Base-by-base conservation (phyloP, 1,140 invertebrate genomes). In the Conus betulinus region DNA sequence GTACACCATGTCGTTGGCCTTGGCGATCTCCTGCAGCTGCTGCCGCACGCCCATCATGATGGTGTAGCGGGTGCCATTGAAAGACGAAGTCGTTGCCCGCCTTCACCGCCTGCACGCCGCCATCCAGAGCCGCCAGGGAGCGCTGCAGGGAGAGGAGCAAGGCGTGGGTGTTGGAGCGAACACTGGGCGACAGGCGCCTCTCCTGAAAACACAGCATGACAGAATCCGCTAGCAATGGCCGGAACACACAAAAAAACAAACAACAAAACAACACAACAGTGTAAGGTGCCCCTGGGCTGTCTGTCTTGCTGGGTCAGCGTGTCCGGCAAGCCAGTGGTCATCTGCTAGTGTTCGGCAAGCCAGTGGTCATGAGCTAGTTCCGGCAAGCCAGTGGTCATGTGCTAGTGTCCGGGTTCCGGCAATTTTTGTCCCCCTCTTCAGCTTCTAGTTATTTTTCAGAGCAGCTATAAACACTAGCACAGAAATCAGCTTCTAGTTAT, bases 11-110 rank as follows among this genome's bases (percentile, higher is more conserved):
- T 91, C 89, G 82, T 90, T 91, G 27, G 87, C 87, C 82, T 90
- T 57, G 11, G 89, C 86, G 10, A 91, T 87, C 20, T 87, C 51
- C 15, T 17, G 67, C 15, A 91, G 88, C 27, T 88, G 76, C 11
- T 88, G 39, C 25, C 90, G 51, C 39, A 90, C 90, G 53, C 89
- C 89, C 78, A 87, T 87, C 90, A 91, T 91, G 23, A 90, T 90
- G 39, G 60, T 79, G 82, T 88, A 91, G 84, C 90, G 85, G 55
- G 90, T 91, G 39, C 85, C 87, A 83, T 91, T 91, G 60, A 87
- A 87, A 87, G 74, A 90, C 87, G 25, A 87, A 87, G 55, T 86
- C 85, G 74, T 85, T 89, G 60, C 87, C 88, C 20, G 52, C 8
- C 51, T 86, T 71, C 8, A 91, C 88, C n/a, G 60, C 52, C 27